Percentiles rank a stretch among this genome's conserved stretches.
phyloP scores from a whole-genome alignment of 2,113 vertebrate species.

The Takifugu flavidus region DNA sequence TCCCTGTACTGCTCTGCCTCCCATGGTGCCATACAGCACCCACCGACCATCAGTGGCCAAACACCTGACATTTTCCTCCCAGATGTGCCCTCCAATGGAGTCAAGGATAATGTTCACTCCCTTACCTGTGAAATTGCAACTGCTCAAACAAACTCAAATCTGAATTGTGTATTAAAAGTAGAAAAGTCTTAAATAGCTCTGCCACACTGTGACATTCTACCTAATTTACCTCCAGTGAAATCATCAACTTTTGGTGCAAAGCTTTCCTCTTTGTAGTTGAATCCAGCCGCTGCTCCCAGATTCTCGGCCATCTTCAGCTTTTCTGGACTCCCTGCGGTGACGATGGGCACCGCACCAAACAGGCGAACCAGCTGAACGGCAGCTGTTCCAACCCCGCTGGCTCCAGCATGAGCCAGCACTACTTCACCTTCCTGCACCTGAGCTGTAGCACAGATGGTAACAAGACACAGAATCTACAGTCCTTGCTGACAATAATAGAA shows the following conservation, averaged over 20 bases:
- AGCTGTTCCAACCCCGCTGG: constrained; percentile 81
- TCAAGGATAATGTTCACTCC: constrained; percentile 85
- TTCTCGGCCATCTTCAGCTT: constrained; percentile 74
- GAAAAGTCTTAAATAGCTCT: neutral
- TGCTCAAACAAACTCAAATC: neutral
- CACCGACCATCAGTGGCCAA: constrained; percentile 79
- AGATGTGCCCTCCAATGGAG: constrained; percentile 77
- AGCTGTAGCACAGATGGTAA: constrained; percentile 53
- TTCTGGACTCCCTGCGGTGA: constrained; percentile 78
- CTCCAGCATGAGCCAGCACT: constrained; percentile 81
- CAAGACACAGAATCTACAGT: neutral
- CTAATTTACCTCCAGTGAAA: constrained; percentile 78
- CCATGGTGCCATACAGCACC: constrained; percentile 83
- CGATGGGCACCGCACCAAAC: constrained; percentile 77
- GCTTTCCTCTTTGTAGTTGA: constrained; percentile 81
- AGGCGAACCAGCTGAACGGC: constrained; percentile 79
- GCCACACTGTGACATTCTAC: neutral
- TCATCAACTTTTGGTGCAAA: constrained; percentile 74
- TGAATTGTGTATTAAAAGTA: neutral
- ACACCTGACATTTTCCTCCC: constrained; percentile 82
- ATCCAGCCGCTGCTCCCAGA: constrained; percentile 76
- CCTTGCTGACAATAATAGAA: too few species aligned
- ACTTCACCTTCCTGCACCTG: constrained; percentile 76
- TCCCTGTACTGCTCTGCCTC: constrained; percentile 73
- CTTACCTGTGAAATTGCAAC: constrained; percentile 62